phyloP scores from a whole-genome alignment of 1,140 invertebrate species.

The Cryptotermes secundus region DNA sequence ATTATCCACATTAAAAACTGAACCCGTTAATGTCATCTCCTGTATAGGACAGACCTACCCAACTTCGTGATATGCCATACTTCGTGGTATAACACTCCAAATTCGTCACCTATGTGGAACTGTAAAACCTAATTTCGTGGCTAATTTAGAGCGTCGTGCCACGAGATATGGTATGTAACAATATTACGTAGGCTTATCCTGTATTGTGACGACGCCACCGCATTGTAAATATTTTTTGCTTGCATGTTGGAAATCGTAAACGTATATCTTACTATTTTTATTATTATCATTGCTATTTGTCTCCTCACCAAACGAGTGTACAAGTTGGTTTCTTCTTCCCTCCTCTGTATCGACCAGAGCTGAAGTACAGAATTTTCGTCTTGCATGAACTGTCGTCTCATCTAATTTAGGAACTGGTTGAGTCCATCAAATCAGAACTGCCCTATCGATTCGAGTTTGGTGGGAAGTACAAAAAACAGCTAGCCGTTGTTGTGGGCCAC shows the following conservation, averaged over 20 bases:
- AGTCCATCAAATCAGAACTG: not conserved
- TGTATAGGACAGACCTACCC: no score
- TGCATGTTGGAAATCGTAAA: constrained; percentile 15
- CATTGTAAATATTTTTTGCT: not conserved
- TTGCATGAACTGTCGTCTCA: not conserved
- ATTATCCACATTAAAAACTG: no score
- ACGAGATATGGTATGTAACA: no score
- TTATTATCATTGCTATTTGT: not conserved
- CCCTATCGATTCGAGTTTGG: constrained; percentile 27
- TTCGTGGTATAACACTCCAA: no score
- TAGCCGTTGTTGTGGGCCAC: constrained; percentile 66
- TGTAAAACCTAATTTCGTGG: no score
- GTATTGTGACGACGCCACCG: not conserved
- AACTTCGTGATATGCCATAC: no score
- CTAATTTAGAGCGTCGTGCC: no score
- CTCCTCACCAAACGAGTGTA: not conserved
- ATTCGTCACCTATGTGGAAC: no score
- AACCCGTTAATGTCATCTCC: not conserved
- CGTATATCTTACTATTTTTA: not conserved
- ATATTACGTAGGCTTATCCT: no score
- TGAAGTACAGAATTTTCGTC: not conserved
- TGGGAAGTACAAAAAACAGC: constrained; percentile 50
- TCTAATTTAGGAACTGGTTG: not conserved
- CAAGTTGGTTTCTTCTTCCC: not conserved
- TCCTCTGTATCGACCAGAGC: not conserved